phyloP scores from a whole-genome alignment of 2,888 invertebrate species.

The Byasa hedistus region DNA sequence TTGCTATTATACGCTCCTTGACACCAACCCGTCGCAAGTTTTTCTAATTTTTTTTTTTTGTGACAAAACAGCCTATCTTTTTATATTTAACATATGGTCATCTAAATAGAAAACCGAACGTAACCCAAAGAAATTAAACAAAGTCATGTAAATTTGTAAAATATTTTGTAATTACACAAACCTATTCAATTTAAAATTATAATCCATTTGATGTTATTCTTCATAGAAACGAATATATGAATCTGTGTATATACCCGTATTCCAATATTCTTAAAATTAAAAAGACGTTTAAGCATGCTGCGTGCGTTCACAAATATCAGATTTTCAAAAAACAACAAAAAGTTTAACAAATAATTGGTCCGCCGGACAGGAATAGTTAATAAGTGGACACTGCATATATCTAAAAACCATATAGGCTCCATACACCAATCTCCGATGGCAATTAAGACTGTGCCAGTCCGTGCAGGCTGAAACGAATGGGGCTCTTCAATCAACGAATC shows the following conservation, averaged over 20 bases:
- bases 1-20: constrained; percentile 45
- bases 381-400: constrained; percentile 31
- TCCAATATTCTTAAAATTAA: no score
- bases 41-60: constrained; percentile 12
- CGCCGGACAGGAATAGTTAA: background rate
- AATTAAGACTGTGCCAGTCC: constrained; percentile 72
- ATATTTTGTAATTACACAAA: no score
- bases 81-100: background rate
- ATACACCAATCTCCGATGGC: constrained; percentile 71
- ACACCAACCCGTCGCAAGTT: constrained; percentile 34
- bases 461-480: constrained; percentile 74
- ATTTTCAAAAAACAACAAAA: background rate
- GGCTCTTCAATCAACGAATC: constrained; percentile 79
- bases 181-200: no score
- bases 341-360: background rate
- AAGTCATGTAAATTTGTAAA: no score
- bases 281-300: no score
- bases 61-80: constrained; percentile 1
- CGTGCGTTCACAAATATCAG: background rate
- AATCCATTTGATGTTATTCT: no score
- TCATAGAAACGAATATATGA: no score
- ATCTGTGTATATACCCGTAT: no score
- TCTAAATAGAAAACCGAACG: background rate
- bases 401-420: constrained; percentile 39
- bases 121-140: no score